A percentile compares a stretch with the other conserved stretches of the same genome.
Conservation (phyloP, 2,797 vertebrate species). For the Rhinoraja longicauda region DNA sequence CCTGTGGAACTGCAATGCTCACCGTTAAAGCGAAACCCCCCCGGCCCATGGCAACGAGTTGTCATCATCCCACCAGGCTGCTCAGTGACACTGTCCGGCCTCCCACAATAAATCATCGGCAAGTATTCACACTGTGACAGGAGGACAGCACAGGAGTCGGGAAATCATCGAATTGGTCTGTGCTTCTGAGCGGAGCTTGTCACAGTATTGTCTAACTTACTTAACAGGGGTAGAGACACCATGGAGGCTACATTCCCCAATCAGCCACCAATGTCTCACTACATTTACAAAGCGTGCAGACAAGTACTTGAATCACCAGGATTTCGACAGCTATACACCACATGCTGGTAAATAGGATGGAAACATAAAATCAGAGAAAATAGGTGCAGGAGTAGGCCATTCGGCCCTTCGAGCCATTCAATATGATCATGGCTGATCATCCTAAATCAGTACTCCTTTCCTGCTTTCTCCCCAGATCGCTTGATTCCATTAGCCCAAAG, state of each 20-base stretch:
- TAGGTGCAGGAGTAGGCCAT: too few relatives aligned
- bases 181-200: not conserved
- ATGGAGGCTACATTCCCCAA: not conserved
- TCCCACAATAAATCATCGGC: not conserved
- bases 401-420: too few relatives aligned
- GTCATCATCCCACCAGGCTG: not conserved
- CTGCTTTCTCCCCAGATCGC: too few relatives aligned
- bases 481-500: too few relatives aligned
- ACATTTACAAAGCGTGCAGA: too few relatives aligned
- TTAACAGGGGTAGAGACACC: not conserved
- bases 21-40: not conserved
- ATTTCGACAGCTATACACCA: too few relatives aligned
- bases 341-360: too few relatives aligned
- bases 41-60: slow-evolving; percentile 16
- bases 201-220: not conserved
- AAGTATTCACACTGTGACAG: not conserved
- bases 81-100: not conserved
- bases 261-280: not conserved
- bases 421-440: too few relatives aligned
- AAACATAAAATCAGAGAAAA: too few relatives aligned
- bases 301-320: too few relatives aligned
- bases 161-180: slow-evolving; percentile 13
- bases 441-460: too few relatives aligned
- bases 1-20: not conserved
- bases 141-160: not conserved